phyloP scores from a whole-genome alignment of 2,888 invertebrate species.

The Hedychridium roseum region DNA sequence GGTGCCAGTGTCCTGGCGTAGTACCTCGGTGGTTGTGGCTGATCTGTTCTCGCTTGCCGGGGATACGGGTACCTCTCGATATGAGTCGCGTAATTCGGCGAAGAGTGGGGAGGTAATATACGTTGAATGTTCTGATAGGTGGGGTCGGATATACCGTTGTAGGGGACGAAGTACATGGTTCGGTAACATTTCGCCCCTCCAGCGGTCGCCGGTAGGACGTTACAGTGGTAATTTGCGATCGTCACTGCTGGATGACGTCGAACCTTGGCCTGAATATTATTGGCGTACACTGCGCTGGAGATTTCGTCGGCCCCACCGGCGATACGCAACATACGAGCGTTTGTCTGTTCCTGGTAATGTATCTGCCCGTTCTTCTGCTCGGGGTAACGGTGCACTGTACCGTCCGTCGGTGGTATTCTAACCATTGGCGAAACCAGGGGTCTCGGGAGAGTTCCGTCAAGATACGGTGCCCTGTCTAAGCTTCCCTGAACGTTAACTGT shows the following conservation, averaged over 20 bases:
- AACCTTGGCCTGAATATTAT: constrained; percentile 23
- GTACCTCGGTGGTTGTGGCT: constrained; percentile 40
- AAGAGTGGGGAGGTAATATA: constrained; percentile 50
- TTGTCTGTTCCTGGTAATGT: constrained; percentile 44
- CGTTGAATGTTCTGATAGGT: constrained; percentile 61
- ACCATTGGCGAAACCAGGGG: constrained; percentile 10
- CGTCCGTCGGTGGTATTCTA: constrained; percentile 20
- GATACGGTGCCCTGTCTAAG: constrained; percentile 45
- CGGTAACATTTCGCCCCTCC: constrained; percentile 54
- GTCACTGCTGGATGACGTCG: constrained; percentile 24
- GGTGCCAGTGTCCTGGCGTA: constrained; percentile 43
- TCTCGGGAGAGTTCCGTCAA: constrained; percentile 45
- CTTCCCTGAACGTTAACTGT: constrained; percentile 41
- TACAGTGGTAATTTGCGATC: constrained; percentile 47
- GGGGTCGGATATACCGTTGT: constrained; percentile 56
- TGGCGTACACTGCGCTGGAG: constrained; percentile 23
- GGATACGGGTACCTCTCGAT: constrained; percentile 60
- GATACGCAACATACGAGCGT: constrained; percentile 45
- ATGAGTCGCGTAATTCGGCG: constrained; percentile 55
- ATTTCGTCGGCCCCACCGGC: constrained; percentile 43
- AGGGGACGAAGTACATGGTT: constrained; percentile 61
- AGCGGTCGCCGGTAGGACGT: constrained; percentile 30
- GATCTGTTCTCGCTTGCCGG: constrained; percentile 33
- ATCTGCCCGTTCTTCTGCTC: constrained; percentile 47
- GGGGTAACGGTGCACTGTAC: constrained; percentile 39